Base-by-base conservation (phyloP, 2,888 invertebrate species). In the Blastobasis lacticolella region DNA sequence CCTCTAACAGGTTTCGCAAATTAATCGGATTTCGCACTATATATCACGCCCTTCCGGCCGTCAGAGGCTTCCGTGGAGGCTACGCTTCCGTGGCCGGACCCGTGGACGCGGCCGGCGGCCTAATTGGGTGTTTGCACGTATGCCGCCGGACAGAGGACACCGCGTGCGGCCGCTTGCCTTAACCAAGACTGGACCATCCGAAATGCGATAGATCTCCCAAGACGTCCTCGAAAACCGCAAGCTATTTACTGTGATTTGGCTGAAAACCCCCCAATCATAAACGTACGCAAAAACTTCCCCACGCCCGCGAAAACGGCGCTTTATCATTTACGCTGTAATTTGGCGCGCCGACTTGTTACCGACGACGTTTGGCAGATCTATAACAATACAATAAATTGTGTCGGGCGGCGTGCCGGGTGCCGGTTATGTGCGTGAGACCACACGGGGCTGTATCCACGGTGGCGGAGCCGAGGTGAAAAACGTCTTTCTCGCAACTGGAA, bases 371-470 rank as follows among this genome's bases (percentile, higher is more conserved):
- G 23, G 59, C 62, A 66, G 71, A 80, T 79, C 78, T 77, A 78
- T 81, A 80, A 76, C 76, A 75, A 75, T 75, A 78, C 78, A 78
- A 83, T 82, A 83, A 81, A 83, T 82, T 75, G 74, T 66, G 73
- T 75, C 75, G 71, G 55, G 54, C 56, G 58, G 44, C 50, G 68
- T 66, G 65, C 72, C 81, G 71, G 76, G 66, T 83, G 83, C 58
- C 59, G 57, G 72, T 74, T 80, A 81, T 81, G 81, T 80, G 75
- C 74, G 78, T 77, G 67, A 71, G 69, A 74, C 73, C 74, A 62
- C 73, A 66, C 70, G 66, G 10, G 42, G 10, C 10, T 42, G n/a
- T 42, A 10, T 9, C 42, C 10, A 42, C 42, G 10, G n/a, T 42
- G 42, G 40, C 73, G 67, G 56, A 62, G 61, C 55, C 56, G 64